Evolutionary conservation across 2,888 invertebrate species (phyloP).

Genomic region (Petrophora chlorosata): DNA sequence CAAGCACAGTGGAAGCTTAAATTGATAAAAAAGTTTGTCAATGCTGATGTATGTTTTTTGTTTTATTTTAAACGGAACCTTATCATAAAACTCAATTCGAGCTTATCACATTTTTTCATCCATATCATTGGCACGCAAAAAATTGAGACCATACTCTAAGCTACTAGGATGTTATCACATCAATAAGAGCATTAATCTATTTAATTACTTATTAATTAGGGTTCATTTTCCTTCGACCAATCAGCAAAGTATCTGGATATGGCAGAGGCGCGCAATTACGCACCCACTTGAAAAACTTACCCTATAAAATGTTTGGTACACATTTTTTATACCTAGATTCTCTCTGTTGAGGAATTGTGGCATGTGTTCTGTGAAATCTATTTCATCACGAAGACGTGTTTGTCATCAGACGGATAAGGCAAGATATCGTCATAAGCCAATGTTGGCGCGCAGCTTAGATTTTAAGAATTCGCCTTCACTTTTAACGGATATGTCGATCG

Average conservation of each 20-base stretch:
- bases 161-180: constrained; percentile 57
- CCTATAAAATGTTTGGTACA: constrained; percentile 58
- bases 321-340: constrained; percentile 60
- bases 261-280: constrained; percentile 53
- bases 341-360: constrained; percentile 34
- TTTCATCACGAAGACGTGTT: constrained; percentile 64
- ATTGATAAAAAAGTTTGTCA: no score
- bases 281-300: constrained; percentile 58
- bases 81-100: neutral
- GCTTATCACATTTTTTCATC: constrained; percentile 39
- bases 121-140: constrained; percentile 46
- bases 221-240: constrained; percentile 60
- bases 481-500: constrained; percentile 29
- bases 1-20: no score
- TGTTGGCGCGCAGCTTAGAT: constrained; percentile 34
- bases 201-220: constrained; percentile 70
- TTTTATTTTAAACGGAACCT: constrained; percentile 31
- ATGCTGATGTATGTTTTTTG: no score
- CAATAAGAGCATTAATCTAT: constrained; percentile 63
- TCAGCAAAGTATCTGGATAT: constrained; percentile 60
- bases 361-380: constrained; percentile 56
- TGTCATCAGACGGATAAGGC: constrained; percentile 49
- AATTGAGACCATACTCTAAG: constrained; percentile 47
- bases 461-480: constrained; percentile 35
- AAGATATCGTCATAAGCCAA: constrained; percentile 43